phyloP scores from a whole-genome alignment of 2,888 invertebrate species.

The Stratiomys singularior region DNA sequence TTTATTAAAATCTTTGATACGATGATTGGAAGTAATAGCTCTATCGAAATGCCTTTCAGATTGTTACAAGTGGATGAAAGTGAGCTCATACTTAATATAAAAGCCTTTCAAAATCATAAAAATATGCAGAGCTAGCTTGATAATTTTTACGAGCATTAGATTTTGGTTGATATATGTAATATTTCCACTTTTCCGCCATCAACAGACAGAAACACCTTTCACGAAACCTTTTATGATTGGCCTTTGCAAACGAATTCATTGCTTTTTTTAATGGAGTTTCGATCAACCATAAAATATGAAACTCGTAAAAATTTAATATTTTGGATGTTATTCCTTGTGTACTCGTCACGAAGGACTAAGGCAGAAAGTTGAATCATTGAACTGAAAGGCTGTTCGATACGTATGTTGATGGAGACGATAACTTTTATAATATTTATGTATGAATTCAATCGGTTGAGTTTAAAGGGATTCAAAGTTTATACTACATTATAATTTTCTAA shows the following conservation, averaged over 20 bases:
- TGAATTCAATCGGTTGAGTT: too few species aligned
- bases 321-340: neutral
- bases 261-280: neutral
- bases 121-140: neutral
- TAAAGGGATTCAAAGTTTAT: too few species aligned
- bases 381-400: too few species aligned
- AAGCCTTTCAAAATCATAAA: neutral
- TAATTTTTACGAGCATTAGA: neutral
- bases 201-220: neutral
- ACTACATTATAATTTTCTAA: too few species aligned
- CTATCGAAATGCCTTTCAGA: too few species aligned
- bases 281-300: conserved; percentile 11
- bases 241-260: neutral
- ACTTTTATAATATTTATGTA: too few species aligned
- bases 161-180: neutral
- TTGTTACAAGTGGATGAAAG: too few species aligned
- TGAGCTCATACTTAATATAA: neutral
- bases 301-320: conserved; percentile 1
- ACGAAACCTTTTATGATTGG: neutral
- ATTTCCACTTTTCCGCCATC: neutral
- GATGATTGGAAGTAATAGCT: too few species aligned
- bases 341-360: too few species aligned
- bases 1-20: too few species aligned
- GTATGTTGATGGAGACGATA: too few species aligned
- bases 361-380: too few species aligned